Evolutionary conservation across 2,797 vertebrate genomes (phyloP).

Genomic region (Epinephelus coioides): DNA sequence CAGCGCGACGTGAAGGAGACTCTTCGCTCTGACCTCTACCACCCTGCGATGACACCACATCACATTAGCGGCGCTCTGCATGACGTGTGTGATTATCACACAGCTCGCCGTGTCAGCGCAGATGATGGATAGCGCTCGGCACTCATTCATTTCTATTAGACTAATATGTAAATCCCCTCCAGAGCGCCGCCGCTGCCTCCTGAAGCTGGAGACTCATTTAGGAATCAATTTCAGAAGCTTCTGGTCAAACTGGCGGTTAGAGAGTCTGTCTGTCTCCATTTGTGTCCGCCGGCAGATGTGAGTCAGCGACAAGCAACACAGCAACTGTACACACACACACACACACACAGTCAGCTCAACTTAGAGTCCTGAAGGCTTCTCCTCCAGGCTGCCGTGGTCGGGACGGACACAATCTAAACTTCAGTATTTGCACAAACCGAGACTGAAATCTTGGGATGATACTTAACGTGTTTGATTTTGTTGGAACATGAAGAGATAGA

Average conservation of each 20-base stretch:
- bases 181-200: slow-evolving; percentile 80
- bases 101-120: slow-evolving; percentile 77
- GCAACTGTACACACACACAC: too few relatives aligned
- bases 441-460: too few relatives aligned
- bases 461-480: too few relatives aligned
- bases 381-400: too few relatives aligned
- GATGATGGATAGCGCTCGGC: slow-evolving; percentile 92
- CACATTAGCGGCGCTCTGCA: slow-evolving; percentile 72
- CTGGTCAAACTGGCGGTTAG: slow-evolving; percentile 79
- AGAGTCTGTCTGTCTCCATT: slow-evolving; percentile 59
- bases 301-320: too few relatives aligned
- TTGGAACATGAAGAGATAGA: too few relatives aligned
- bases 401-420: too few relatives aligned
- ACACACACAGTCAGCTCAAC: too few relatives aligned
- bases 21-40: slow-evolving; percentile 44
- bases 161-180: slow-evolving; percentile 90
- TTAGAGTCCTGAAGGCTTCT: too few relatives aligned
- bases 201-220: slow-evolving; percentile 90
- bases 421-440: too few relatives aligned
- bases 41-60: slow-evolving; percentile 38
- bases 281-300: slow-evolving; percentile 12
- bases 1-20: slow-evolving; percentile 43
- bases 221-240: slow-evolving; percentile 87
- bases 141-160: slow-evolving; percentile 96
- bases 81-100: slow-evolving; percentile 87